Base-by-base conservation (phyloP, 2,888 invertebrate species). In the Chironomus riparius region DNA sequence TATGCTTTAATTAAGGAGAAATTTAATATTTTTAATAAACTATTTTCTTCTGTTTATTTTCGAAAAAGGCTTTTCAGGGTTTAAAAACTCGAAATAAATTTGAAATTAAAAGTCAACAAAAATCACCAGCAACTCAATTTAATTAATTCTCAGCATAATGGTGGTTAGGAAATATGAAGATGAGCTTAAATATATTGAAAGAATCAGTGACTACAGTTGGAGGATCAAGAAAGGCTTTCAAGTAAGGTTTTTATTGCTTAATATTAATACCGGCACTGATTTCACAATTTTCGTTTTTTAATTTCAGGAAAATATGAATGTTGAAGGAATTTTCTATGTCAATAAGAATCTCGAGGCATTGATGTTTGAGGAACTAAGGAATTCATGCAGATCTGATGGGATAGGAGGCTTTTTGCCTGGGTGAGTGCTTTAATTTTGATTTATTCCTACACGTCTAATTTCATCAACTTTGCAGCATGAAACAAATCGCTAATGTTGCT, bases 401-500 rank as follows among this genome's bases (percentile, higher is more conserved):
- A 89, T 94, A 10, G 99, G 99, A 75, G 99, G 99, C 0, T 99
- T 99, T 83, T 86, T 99, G 75, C 99, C 99, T 0, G 99, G 98
- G 65, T 65, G 22, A 65, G 2, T 18, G 5, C 12, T 48, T 3
- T 28, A 5, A 1, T 6, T 28, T 38, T 38, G 1, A 38, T 15
- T 56, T 18, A 56, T 24, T 65, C 65, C 1, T 22, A 2, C 13
- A 10, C 3, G 7, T 24, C n/a, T 5, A 3, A 56, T 56, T 56
- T 56, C 56, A 56, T 56, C 12, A 56, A 15, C 3, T 56, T 15
- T 56, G 0, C 12, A 65, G 65, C 4, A 95, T 99, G 78, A 98
- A 98, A 85, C 99, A 99, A 85, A 99, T 99, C 78, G 98, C 96
- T 3, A 99, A 99, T 86, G 99, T 99, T 47, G 99, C 99, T 47